phyloP scores from a whole-genome alignment of 1,140 invertebrate genomes.

The Drosophila sp. region DNA sequence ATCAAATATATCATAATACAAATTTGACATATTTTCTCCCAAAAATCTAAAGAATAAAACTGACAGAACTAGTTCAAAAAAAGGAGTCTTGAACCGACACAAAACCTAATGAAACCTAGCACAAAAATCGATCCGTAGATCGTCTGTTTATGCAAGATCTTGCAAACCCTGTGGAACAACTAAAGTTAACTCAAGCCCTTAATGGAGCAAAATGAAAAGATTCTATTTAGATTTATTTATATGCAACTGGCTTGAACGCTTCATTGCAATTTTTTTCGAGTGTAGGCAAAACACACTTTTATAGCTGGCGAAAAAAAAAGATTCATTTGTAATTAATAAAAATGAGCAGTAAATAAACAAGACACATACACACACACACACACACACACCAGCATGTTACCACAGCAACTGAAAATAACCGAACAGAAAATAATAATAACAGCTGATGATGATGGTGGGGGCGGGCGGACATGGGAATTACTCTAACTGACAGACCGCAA shows the following conservation, averaged over 20 bases:
- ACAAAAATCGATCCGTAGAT: too few relatives aligned
- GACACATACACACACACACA: neutral
- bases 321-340: conserved; percentile 47
- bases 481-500: conserved; percentile 63
- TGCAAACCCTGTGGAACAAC: neutral
- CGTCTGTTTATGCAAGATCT: too few relatives aligned
- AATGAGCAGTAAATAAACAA: conserved; percentile 48
- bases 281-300: conserved; percentile 2
- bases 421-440: conserved; percentile 28
- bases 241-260: neutral
- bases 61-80: too few relatives aligned
- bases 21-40: too few relatives aligned
- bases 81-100: too few relatives aligned
- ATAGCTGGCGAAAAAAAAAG: conserved; percentile 19
- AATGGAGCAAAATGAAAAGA: neutral
- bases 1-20: too few relatives aligned
- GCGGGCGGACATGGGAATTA: conserved; percentile 20
- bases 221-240: neutral
- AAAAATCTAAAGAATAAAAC: too few relatives aligned
- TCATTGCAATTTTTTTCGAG: conserved; percentile 19
- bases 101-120: too few relatives aligned
- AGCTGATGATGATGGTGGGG: neutral
- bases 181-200: neutral
- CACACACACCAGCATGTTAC: conserved; percentile 31
- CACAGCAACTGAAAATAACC: conserved; percentile 44